A percentile compares a stretch with the other conserved stretches of the same genome.
phyloP scores from a whole-genome alignment of 2,888 invertebrate species.

The Leptinotarsa juncta region DNA sequence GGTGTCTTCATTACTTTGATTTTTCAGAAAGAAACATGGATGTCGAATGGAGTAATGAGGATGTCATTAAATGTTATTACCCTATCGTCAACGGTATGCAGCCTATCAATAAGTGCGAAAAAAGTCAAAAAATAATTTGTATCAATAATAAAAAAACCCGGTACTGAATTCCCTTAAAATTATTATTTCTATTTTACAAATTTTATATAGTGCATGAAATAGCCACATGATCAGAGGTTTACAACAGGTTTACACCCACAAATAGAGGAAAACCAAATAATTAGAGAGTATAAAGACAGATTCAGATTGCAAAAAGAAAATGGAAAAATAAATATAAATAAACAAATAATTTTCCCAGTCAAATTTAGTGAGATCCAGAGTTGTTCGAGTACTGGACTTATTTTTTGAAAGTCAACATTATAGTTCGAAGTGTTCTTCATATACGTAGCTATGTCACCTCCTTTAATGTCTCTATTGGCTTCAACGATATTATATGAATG shows the following conservation, averaged over 20 bases:
- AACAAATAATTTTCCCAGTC: not conserved
- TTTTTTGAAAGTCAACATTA: not conserved
- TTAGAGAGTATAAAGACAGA: too few species aligned
- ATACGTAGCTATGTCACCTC: not conserved
- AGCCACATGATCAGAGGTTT: not conserved
- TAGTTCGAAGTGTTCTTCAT: not conserved
- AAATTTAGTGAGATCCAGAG: conserved; percentile 4
- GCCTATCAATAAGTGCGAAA: too few species aligned
- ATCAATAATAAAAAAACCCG: not conserved
- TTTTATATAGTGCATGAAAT: not conserved
- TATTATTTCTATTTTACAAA: not conserved
- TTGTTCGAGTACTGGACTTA: not conserved
- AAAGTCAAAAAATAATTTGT: not conserved
- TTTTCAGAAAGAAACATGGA: not conserved
- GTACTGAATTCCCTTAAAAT: not conserved
- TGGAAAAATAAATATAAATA: too few species aligned
- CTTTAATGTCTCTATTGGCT: too few species aligned
- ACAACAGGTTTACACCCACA: too few species aligned
- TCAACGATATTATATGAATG: too few species aligned
- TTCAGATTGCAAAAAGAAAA: too few species aligned
- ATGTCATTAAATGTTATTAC: not conserved
- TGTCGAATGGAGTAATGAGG: too few species aligned
- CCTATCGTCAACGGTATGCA: not conserved
- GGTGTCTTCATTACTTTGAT: not conserved
- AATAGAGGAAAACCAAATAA: too few species aligned